Conservation (phyloP, 2,113 vertebrate species). For the Sminthopsis crassicaudata region DNA sequence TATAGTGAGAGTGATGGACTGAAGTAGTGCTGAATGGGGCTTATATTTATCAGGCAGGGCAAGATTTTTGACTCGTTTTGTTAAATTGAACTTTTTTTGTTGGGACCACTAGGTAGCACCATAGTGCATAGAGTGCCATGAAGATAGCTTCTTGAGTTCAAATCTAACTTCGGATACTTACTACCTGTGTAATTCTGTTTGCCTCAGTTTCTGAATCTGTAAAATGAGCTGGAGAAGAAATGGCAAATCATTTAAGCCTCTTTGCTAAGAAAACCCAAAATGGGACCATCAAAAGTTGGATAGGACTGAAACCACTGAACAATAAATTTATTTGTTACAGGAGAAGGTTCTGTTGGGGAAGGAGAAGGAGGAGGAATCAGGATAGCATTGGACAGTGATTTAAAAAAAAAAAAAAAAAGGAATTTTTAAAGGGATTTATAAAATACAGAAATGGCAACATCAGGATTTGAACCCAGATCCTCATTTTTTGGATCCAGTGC, state of each 20-base stretch:
- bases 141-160: not conserved
- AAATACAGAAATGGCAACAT: not conserved
- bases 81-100: not conserved
- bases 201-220: not conserved
- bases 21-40: not conserved
- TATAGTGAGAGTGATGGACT: not conserved
- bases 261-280: too few species aligned
- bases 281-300: too few species aligned
- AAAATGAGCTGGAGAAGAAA: not conserved
- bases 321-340: too few species aligned
- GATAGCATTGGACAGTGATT: not conserved
- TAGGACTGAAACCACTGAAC: too few species aligned
- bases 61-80: not conserved
- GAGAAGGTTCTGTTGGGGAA: not conserved
- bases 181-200: not conserved
- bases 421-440: not conserved
- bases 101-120: not conserved
- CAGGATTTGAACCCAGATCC: not conserved
- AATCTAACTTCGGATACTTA: not conserved
- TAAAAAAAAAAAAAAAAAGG: not conserved
- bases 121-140: not conserved
- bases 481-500: not conserved
- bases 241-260: too few species aligned
- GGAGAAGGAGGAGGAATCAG: not conserved
- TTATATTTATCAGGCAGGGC: not conserved